phyloP scores from a whole-genome alignment of 2,888 invertebrate genomes.

The Bedellia somnulentella region DNA sequence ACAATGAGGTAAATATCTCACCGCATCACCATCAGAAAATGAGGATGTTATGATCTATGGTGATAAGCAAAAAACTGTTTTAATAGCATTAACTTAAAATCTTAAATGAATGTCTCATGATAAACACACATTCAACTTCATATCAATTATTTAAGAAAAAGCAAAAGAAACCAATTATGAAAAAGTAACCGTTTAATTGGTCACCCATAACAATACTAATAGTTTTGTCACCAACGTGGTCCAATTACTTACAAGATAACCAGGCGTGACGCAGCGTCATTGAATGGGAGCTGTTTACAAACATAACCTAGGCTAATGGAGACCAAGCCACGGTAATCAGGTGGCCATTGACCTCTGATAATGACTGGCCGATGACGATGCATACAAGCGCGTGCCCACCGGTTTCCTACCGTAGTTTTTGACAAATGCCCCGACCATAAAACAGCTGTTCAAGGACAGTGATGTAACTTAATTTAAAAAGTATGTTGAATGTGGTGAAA shows the following conservation, averaged over 20 bases:
- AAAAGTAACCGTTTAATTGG: too few relatives aligned
- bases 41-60: too few relatives aligned
- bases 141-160: too few relatives aligned
- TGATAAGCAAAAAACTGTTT: too few relatives aligned
- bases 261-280: slow-evolving; percentile 19
- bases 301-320: slow-evolving; percentile 60
- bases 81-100: too few relatives aligned
- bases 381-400: slow-evolving; percentile 32
- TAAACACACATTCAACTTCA: too few relatives aligned
- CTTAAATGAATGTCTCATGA: too few relatives aligned
- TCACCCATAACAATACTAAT: too few relatives aligned
- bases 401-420: slow-evolving; percentile 11
- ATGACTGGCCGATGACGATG: slow-evolving; percentile 58
- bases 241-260: slow-evolving; percentile 27
- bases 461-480: too few relatives aligned
- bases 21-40: too few relatives aligned
- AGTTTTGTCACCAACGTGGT: slow-evolving; percentile 15
- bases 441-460: slow-evolving; percentile 4
- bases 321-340: slow-evolving; percentile 54
- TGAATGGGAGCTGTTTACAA: slow-evolving; percentile 59
- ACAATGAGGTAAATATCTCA: too few relatives aligned
- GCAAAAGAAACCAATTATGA: too few relatives aligned
- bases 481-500: neutral
- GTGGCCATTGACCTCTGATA: slow-evolving; percentile 51
- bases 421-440: slow-evolving; percentile 2